phyloP scores from a whole-genome alignment of 1,140 invertebrate genomes.

The Drosophila sp. region DNA sequence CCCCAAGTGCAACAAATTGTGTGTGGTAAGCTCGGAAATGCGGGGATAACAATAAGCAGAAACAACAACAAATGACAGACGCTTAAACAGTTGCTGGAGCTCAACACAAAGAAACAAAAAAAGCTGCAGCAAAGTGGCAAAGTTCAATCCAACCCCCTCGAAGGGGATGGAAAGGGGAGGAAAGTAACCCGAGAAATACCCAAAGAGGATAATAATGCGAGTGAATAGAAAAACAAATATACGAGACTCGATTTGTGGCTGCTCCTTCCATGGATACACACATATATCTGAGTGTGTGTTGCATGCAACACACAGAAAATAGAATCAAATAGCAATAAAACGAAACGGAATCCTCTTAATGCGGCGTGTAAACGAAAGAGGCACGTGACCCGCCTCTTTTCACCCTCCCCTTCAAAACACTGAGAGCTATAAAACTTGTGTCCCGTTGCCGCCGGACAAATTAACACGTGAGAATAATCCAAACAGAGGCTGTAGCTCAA shows the following conservation, averaged over 20 bases:
- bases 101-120: conserved; percentile 16
- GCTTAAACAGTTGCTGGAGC: conserved; percentile 32
- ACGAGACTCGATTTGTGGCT: conserved; percentile 59
- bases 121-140: conserved; percentile 68
- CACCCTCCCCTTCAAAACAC: not conserved
- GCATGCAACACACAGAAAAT: conserved; percentile 58
- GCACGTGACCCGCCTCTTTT: conserved; percentile 68
- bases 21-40: conserved; percentile 27
- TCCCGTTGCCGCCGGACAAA: conserved; percentile 54
- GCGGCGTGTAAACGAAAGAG: conserved; percentile 77
- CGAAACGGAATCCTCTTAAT: conserved; percentile 76
- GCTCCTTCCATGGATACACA: not conserved
- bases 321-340: conserved; percentile 81
- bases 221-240: conserved; percentile 63
- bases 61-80: conserved; percentile 29
- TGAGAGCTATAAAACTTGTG: conserved; percentile 17
- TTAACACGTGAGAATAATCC: conserved; percentile 70
- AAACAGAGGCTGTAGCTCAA: conserved; percentile 44
- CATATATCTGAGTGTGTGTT: conserved; percentile 12
- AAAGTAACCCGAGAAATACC: conserved; percentile 7
- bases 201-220: conserved; percentile 66
- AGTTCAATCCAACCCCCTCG: conserved; percentile 74
- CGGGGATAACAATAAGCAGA: conserved; percentile 62
- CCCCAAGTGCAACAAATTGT: conserved; percentile 64
- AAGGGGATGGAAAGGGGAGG: not conserved